phyloP scores from a whole-genome alignment of 2,797 vertebrate genomes.

The Acanthurus leucopareius region DNA sequence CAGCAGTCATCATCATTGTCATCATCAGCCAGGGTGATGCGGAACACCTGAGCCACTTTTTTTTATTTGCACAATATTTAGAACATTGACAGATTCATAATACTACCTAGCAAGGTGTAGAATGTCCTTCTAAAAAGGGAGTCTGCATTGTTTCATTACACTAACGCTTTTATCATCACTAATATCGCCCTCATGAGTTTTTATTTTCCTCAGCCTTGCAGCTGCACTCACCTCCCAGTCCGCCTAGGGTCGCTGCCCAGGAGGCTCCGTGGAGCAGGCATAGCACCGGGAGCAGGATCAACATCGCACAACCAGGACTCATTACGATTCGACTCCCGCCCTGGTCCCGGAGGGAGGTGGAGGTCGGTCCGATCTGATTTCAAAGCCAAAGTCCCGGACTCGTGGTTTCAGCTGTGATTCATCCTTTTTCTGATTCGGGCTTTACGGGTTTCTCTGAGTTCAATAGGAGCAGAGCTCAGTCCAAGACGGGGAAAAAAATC shows the following conservation, averaged over 20 bases:
- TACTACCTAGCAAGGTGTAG: neutral
- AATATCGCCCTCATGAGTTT: neutral
- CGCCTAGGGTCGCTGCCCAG: slow-evolving; percentile 71
- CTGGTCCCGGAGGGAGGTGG: slow-evolving; percentile 28
- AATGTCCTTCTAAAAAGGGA: neutral
- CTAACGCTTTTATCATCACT: neutral
- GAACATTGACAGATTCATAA: neutral
- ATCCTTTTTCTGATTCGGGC: slow-evolving; percentile 57
- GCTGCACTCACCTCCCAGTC: slow-evolving; percentile 68
- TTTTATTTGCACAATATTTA: neutral
- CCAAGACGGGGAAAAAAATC: neutral
- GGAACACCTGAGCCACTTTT: neutral
- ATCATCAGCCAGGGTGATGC: neutral
- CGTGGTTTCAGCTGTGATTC: slow-evolving; percentile 73
- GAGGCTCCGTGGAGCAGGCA: slow-evolving; percentile 63
- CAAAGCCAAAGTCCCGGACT: slow-evolving; percentile 52
- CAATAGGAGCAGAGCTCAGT: neutral
- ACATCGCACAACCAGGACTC: slow-evolving; percentile 39
- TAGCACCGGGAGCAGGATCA: slow-evolving; percentile 50
- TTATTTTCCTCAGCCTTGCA: slow-evolving; percentile 3
- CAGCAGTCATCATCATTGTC: neutral
- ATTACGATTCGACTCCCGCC: slow-evolving; percentile 63
- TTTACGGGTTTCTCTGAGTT: slow-evolving; percentile 31
- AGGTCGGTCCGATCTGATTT: slow-evolving; percentile 45
- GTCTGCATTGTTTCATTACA: neutral